Evolutionary conservation across 2,888 invertebrate genomes (phyloP), one percentile per base, ranked within the genome.

Genomic region (Malthinus seriepunctatus): DNA sequence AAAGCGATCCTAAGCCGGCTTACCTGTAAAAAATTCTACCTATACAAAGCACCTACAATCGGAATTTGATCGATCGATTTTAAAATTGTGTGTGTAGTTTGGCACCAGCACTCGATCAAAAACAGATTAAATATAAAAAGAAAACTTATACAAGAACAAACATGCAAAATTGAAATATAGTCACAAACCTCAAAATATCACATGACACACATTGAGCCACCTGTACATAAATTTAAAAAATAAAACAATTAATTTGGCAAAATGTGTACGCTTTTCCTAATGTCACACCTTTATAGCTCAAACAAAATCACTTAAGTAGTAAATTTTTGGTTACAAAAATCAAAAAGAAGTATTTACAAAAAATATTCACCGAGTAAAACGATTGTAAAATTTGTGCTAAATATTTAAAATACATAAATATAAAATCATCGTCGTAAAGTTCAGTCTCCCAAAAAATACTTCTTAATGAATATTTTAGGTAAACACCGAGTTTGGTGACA

Each of bases 131-230:
- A 3, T 23, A 2, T 2, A 3, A 52, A 56, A 50, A 32, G 15
- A 61, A 11, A 39, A 39, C 9, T 39, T 9, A 8, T 39, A 39
- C 39, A 15, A 39, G 11, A 56, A 57, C 35, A 47, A 60, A 57
- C 45, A 58, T 55, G 60, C 60, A 33, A 54, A 60, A 56, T 47
- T 39, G 38, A 60, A 56, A 51, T 23, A 23, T 54, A 55, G 69
- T 77, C 76, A 76, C 76, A 76, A 77, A 78, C 77, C 78, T 77
- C 76, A 78, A 78, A 78, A 78, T 78, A 78, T 78, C 78, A 78
- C 78, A 78, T 76, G 76, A 77, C 77, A 78, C 76, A 76, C 76
- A 76, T 78, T 78, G 78, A 78, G 78, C 78, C 78, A 75, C 73
- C 39, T 72, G 69, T 71, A 73, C 71, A 71, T 55, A 62, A 61